Conservation (phyloP, 2,113 vertebrate species). For the Eretmochelys imbricata region DNA sequence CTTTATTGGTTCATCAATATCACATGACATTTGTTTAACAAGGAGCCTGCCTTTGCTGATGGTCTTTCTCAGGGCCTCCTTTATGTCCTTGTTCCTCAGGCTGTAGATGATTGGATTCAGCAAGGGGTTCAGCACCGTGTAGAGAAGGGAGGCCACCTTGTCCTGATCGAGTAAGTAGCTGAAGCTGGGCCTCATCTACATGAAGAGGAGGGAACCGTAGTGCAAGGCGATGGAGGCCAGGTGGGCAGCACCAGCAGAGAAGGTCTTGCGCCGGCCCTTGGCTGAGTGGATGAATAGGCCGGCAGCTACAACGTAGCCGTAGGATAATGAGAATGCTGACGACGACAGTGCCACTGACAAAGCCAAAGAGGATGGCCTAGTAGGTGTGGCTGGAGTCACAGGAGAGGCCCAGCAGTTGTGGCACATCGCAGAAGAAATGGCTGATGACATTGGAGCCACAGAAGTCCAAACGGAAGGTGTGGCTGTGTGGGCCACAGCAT, state of each 20-base stretch:
- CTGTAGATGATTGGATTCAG: conserved; percentile 44
- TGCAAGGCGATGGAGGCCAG: conserved; percentile 15
- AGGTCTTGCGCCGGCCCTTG: conserved; percentile 40
- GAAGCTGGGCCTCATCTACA: conserved; percentile 40
- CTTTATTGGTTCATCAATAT: too few relatives aligned
- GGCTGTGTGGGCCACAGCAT: conserved; percentile 47
- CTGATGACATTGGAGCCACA: conserved; percentile 15
- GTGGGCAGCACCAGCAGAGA: conserved; percentile 61
- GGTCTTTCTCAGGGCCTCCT: conserved; percentile 10
- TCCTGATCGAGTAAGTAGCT: conserved; percentile 47
- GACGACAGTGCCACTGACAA: too few relatives aligned
- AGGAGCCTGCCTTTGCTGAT: too few relatives aligned
- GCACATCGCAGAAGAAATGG: too few relatives aligned
- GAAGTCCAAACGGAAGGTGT: conserved; percentile 61
- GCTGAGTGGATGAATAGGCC: conserved; percentile 12
- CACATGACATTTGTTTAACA: too few relatives aligned
- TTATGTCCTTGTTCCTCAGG: conserved; percentile 20
- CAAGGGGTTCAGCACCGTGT: conserved; percentile 28
- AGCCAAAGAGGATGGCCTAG: too few relatives aligned
- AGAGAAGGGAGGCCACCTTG: conserved; percentile 31
- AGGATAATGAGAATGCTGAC: neutral
- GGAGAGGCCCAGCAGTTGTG: too few relatives aligned
- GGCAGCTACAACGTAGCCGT: conserved; percentile 27
- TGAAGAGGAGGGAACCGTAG: conserved; percentile 47
- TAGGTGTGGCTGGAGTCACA: too few relatives aligned